These are phyloP conservation scores for Endomychus coccineus DNA, from an alignment of 2,888 invertebrate species.

Conservation along the genomic window DNA sequence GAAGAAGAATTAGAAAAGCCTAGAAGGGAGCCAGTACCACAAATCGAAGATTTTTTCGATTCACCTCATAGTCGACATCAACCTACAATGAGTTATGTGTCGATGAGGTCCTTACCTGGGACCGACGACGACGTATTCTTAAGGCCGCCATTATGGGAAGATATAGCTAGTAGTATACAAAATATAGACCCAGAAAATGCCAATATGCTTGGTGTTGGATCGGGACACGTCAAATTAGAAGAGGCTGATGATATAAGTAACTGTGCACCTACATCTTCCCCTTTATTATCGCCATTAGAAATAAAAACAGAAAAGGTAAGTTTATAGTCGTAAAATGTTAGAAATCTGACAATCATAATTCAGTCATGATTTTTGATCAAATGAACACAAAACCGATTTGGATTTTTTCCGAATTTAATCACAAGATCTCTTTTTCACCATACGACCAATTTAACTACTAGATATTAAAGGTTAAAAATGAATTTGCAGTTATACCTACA, in stretches of 20 bases:
- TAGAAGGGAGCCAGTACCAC: constrained; percentile 53
- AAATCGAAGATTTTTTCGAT: constrained; percentile 62
- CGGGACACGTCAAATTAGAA: constrained; percentile 73
- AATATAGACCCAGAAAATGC: constrained; percentile 87
- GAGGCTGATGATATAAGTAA: constrained; percentile 55
- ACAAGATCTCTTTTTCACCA: too few species aligned
- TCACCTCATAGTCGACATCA: constrained; percentile 31
- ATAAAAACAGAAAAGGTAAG: constrained; percentile 66
- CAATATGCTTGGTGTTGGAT: constrained; percentile 73
- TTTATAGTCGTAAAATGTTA: too few species aligned
- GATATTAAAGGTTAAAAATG: too few species aligned
- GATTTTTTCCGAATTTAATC: too few species aligned
- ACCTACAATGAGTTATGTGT: constrained; percentile 48
- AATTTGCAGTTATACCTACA: too few species aligned
- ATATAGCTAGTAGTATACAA: constrained; percentile 83
- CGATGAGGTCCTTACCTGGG: constrained; percentile 48
- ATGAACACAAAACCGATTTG: too few species aligned
- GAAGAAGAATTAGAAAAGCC: constrained; percentile 52
- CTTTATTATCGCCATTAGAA: constrained; percentile 69
- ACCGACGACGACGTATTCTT: constrained; percentile 79
- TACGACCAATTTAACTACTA: too few species aligned
- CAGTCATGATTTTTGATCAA: too few species aligned
- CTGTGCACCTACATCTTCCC: constrained; percentile 65
- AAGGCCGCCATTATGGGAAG: constrained; percentile 85
- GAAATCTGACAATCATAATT: too few species aligned